These are phyloP conservation scores for Rhineura floridana DNA, from an alignment of 2,113 vertebrate species.

Conservation along the genomic window DNA sequence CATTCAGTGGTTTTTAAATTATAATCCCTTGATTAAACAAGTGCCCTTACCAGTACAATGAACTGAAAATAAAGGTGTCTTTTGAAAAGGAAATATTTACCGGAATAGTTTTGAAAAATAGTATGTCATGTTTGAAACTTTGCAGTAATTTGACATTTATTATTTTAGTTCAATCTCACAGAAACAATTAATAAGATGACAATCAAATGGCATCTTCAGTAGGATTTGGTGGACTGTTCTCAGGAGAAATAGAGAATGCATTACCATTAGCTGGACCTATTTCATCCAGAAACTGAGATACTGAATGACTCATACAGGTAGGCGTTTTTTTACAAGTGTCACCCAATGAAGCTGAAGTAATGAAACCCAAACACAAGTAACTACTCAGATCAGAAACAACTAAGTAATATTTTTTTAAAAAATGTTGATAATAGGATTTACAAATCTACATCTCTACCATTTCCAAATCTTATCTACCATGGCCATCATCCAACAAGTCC, in stretches of 20 bases:
- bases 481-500: neutral
- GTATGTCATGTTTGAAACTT: neutral
- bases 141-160: slow-evolving; percentile 2
- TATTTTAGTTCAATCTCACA: neutral
- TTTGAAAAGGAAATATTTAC: slow-evolving; percentile 15
- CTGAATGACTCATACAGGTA: no score
- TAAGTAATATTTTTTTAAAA: neutral
- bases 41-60: neutral
- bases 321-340: neutral
- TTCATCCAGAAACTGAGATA: neutral
- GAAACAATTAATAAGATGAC: slow-evolving; percentile 3
- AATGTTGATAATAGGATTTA: neutral
- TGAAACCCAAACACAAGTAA: slow-evolving; percentile 10
- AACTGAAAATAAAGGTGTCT: slow-evolving; percentile 19
- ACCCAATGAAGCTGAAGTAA: neutral
- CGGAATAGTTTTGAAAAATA: slow-evolving; percentile 6
- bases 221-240: neutral
- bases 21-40: slow-evolving; percentile 35
- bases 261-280: neutral
- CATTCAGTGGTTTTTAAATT: slow-evolving; percentile 48
- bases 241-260: neutral
- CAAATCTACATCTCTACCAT: slow-evolving; percentile 21
- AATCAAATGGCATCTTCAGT: neutral
- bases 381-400: neutral
- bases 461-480: slow-evolving; percentile 32